Evolutionary conservation across 1,140 invertebrate genomes (phyloP), one percentile per base, ranked within the genome.

Genomic region (Drosophila nigrodunni): DNA sequence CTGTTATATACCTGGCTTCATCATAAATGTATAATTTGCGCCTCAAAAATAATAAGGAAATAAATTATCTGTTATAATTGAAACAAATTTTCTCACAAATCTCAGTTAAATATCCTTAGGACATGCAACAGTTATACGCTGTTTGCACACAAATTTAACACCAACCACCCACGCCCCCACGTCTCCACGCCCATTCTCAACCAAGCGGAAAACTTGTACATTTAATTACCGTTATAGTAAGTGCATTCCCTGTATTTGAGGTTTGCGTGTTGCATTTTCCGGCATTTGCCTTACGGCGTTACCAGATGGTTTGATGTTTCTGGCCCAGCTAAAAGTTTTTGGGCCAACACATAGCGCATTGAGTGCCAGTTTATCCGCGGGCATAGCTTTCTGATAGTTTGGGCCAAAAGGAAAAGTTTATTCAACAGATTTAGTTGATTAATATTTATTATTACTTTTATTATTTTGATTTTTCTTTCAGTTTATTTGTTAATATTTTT

Each of bases 221-320:
- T 61, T 74, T 58, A 74, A 74, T 74, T 74, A 74, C 65, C 57
- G 71, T 67, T 74, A 61, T 69, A 74, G 49, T 68, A 73, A 74
- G 54, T 74, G 71, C 71, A 74, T 73, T 73, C 70, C 64, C 64
- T 30, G 64, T 68, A 65, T 69, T 39, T 46, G 49, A 68, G 47
- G 65, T 61, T 61, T 58, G 21, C 11, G 37, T 52, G 34, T 64
- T 71, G 44, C 61, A 54, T 44, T 54, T 62, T 50, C 50, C 50
- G 50, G 34, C 52, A 25, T 54, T 61, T 39, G 55, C 18, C 66
- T 47, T 34, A n/a, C 25, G 30, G 72, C 66, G 25, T 47, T 68
- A 41, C 47, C 57, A 39, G 49, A 39, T 49, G 64, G 25, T 30
- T 30, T 30, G 4, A 30, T 30, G 25, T 30, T 58, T 70, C 62